Base-by-base conservation (phyloP, 2,888 invertebrate genomes). In the Drosophila borborema region DNA sequence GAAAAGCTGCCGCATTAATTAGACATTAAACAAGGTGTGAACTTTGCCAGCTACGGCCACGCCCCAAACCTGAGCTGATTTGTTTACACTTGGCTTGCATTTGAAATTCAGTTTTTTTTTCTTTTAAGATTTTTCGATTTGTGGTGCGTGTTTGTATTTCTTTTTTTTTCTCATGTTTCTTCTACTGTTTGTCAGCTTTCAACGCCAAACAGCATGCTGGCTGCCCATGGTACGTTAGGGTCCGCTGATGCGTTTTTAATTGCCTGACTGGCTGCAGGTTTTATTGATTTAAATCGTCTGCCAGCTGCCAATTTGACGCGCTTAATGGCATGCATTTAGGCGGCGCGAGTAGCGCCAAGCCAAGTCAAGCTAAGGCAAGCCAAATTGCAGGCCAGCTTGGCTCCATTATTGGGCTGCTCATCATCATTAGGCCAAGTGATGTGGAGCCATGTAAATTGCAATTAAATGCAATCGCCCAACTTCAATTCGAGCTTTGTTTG, bases 11-110 rank as follows among this genome's bases (percentile, higher is more conserved):
- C 77, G 87, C 87, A 87, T 85, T 85, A 85, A 85, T 85, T 85
- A 85, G 85, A 85, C 87, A 84, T 82, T 77, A 84, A 85, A 84
- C 88, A 81, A 86, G 86, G 86, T 86, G 86, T 86, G 86, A 84
- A 86, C 81, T 86, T 83, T 83, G 77, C 60, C 77, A 72, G 71
- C 70, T 59, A 20, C 40, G 64, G 63, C 77, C 80, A 83, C 77
- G 86, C 88, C 83, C 86, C 80, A 72, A 69, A 23, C 55, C 45
- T 51, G 34, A 53, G 67, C 61, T 41, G 45, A 59, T 72, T 72
- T 86, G 78, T 86, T 83, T 80, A 82, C 76, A 74, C 61, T 64
- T 56, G 73, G 69, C 75, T 65, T 49, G 56, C 65, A 73, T 71
- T 64, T 64, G 49, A 49, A 60, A 55, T 63, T 58, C 20, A 2